phyloP scores from a whole-genome alignment of 2,888 invertebrate genomes.

The Antheraea yamamai region DNA sequence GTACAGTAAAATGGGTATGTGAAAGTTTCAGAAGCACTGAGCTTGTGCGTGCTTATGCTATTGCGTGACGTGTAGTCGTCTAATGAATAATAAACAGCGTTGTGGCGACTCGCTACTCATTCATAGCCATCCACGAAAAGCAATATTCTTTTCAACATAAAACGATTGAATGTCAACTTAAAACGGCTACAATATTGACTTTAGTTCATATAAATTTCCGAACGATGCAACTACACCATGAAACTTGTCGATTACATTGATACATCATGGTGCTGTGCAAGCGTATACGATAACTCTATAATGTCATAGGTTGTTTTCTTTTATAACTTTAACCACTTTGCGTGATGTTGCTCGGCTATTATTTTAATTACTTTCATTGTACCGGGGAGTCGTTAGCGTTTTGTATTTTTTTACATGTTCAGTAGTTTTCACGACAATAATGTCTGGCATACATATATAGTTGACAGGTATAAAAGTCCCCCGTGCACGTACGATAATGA shows the following conservation, averaged over 20 bases:
- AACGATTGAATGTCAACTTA: slow-evolving; percentile 64
- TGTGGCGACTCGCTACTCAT: slow-evolving; percentile 74
- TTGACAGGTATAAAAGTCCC: slow-evolving; percentile 47
- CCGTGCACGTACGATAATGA: slow-evolving; percentile 47
- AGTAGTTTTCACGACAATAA: slow-evolving; percentile 54
- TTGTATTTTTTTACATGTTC: slow-evolving; percentile 53
- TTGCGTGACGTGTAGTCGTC: slow-evolving; percentile 77
- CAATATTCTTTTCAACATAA: slow-evolving; percentile 70
- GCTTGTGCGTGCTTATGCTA: slow-evolving; percentile 70
- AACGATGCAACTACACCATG: slow-evolving; percentile 34
- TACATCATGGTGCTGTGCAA: slow-evolving; percentile 33
- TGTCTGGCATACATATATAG: slow-evolving; percentile 44
- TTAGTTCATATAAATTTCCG: slow-evolving; percentile 49
- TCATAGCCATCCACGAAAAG: slow-evolving; percentile 75
- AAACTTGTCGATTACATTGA: slow-evolving; percentile 43
- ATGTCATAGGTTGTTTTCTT: slow-evolving; percentile 47
- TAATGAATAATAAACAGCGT: slow-evolving; percentile 80
- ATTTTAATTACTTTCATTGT: slow-evolving; percentile 78
- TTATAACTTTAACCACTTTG: slow-evolving; percentile 61
- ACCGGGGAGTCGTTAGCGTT: slow-evolving; percentile 59
- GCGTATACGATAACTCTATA: slow-evolving; percentile 35
- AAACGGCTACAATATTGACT: slow-evolving; percentile 58
- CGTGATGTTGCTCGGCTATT: slow-evolving; percentile 72
- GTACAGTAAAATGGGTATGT: slow-evolving; percentile 42
- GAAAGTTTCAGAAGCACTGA: slow-evolving; percentile 71